Evolutionary conservation across 2,888 invertebrate genomes (phyloP).

Genomic region (Trachelus troglodyta): DNA sequence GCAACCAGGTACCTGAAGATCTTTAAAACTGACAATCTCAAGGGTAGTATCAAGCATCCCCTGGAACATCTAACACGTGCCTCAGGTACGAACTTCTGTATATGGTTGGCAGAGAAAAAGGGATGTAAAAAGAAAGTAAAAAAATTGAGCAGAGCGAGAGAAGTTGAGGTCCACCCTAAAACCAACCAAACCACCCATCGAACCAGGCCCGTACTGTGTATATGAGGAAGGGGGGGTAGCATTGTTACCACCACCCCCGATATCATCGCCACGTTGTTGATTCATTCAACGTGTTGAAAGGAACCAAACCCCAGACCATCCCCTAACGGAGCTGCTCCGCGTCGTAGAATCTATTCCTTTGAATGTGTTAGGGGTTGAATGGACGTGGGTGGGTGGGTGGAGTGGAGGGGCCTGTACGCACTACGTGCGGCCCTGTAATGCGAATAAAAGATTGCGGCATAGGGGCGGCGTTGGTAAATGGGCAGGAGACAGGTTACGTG

Average conservation of each 20-base stretch:
- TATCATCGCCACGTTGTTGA: slow-evolving; percentile 43
- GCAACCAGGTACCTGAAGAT: too few relatives aligned
- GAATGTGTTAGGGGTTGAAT: slow-evolving; percentile 28
- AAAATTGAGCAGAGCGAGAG: background rate
- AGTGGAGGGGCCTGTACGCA: background rate
- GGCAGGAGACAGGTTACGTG: background rate
- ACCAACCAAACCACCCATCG: too few relatives aligned
- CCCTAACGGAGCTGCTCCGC: slow-evolving; percentile 29
- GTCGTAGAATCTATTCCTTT: slow-evolving; percentile 40
- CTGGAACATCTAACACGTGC: slow-evolving; percentile 12
- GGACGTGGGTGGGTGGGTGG: too few relatives aligned
- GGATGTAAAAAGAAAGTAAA: background rate
- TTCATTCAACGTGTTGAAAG: slow-evolving; percentile 49
- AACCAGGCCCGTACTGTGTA: too few relatives aligned
- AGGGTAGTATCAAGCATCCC: background rate
- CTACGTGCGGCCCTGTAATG: slow-evolving; percentile 13
- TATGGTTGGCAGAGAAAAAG: background rate
- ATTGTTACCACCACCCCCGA: slow-evolving; percentile 43
- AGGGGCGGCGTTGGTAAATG: background rate
- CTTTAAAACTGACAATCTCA: background rate
- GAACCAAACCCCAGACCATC: slow-evolving; percentile 31
- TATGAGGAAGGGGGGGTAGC: background rate
- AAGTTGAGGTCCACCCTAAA: background rate
- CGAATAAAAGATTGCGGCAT: slow-evolving; percentile 20
- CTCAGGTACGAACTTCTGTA: background rate